These are phyloP conservation scores for Trachops cirrhosus DNA, from an alignment of 2,797 vertebrate species.

Conservation along the genomic window DNA sequence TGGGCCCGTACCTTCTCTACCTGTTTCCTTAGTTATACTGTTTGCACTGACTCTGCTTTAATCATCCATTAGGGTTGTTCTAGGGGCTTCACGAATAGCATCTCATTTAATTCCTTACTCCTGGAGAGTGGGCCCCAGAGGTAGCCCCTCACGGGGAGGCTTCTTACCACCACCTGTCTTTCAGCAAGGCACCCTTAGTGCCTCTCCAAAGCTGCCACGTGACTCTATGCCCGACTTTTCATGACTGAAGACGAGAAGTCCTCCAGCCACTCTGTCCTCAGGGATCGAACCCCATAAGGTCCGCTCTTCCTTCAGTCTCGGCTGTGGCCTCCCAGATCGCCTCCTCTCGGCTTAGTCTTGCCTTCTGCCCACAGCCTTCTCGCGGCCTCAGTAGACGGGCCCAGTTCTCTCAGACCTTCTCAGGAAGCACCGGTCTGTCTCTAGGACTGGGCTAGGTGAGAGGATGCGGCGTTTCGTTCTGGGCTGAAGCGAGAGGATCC, in stretches of 20 bases:
- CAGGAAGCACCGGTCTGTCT: rapidly evolving
- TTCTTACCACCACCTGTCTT: neutral
- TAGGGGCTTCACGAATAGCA: neutral
- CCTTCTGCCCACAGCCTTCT: neutral
- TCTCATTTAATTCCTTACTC: neutral
- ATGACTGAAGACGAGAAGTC: neutral
- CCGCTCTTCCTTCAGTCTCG: neutral
- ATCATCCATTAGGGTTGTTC: neutral
- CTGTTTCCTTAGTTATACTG: neutral
- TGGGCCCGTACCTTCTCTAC: neutral
- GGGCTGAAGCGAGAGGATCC: neutral
- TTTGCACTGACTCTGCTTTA: neutral
- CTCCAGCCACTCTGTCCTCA: neutral
- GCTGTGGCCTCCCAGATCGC: neutral
- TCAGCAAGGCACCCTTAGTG: neutral
- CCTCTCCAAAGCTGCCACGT: neutral
- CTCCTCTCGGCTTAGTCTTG: neutral
- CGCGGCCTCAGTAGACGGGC: neutral
- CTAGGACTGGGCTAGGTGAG: neutral
- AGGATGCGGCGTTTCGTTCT: neutral
- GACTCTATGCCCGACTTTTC: neutral
- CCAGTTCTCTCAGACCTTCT: too few species aligned
- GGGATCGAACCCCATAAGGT: neutral
- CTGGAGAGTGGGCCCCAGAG: neutral
- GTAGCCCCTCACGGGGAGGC: rapidly evolving